Evolutionary conservation across 2,797 vertebrate genomes (phyloP), one percentile per base, ranked within the genome.

Genomic region (Chloroceryle inda): DNA sequence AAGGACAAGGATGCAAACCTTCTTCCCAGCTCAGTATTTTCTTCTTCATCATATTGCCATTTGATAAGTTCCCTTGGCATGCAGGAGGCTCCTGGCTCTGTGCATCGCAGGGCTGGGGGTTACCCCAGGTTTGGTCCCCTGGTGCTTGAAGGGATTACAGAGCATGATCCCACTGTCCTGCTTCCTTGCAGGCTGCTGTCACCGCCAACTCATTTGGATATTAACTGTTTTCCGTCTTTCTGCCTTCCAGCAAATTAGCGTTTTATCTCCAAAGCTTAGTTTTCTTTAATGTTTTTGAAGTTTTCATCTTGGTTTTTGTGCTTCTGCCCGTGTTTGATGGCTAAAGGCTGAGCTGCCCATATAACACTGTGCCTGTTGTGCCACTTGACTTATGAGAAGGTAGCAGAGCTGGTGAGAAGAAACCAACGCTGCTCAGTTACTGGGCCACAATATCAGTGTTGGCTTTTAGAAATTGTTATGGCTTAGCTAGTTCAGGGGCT

Each of bases 311-410:
- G 9, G 0, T 69, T 87, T 81, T 58, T 33, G 68, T 23, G 5
- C 31, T 53, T 62, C 11, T 66, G 62, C 21, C 52, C 0, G 0
- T 11, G 7, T 33, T 61, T 83, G 8, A 64, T 85, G 69, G 33
- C 23, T n/a, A 17, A 58, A 19, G 40, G 16, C 7, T 0, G 0
- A 1, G 2, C 24, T 74, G 27, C 11, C 24, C 0, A 0, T 16
- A 9, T 33, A 80, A 31, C 4, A 20, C 75, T 11, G 37, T 61
- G 47, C 37, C 17, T 74, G 63, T 5, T 11, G 31, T 50, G 35
- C 6, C 2, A 1, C 53, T 56, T 13, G 18, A 20, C 17, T 52
- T 27, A 3, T 0, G 17, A 64, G 40, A 67, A 68, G 38, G 44
- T 8, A 17, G 13, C 9, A 15, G 52, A 63, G 55, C 35, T 10